Conservation (phyloP, 2,113 vertebrate species). For the Colossoma macropomum region DNA sequence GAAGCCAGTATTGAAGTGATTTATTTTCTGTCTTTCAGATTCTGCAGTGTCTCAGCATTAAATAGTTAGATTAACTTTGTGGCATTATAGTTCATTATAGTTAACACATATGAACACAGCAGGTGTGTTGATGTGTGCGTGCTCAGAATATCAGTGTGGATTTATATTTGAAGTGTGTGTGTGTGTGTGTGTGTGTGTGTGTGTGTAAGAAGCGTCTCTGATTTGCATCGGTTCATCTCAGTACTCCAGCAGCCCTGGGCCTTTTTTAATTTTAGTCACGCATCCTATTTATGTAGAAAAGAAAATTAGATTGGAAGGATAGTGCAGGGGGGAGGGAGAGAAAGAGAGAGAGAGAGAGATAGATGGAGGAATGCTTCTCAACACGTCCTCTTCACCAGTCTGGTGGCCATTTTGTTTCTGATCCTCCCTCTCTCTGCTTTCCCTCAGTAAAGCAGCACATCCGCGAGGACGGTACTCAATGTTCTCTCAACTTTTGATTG, state of each 20-base stretch:
- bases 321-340: conserved; percentile 3
- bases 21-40: neutral
- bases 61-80: neutral
- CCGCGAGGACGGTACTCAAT: neutral
- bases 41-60: neutral
- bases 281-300: conserved; percentile 47
- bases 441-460: neutral
- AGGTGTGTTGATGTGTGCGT: neutral
- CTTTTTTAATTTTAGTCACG: conserved; percentile 37
- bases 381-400: neutral
- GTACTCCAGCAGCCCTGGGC: conserved; percentile 7
- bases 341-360: conserved; percentile 9
- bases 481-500: neutral
- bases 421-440: neutral
- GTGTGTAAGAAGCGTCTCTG: neutral
- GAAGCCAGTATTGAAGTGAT: neutral
- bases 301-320: conserved; percentile 41
- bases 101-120: neutral
- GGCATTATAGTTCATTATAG: neutral
- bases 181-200: conserved; percentile 14
- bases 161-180: neutral
- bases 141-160: neutral
- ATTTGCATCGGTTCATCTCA: conserved; percentile 27
- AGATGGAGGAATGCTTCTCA: neutral
- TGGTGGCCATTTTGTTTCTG: conserved; percentile 31